Conservation (phyloP, 2,113 vertebrate species). For the Turnix velox region DNA sequence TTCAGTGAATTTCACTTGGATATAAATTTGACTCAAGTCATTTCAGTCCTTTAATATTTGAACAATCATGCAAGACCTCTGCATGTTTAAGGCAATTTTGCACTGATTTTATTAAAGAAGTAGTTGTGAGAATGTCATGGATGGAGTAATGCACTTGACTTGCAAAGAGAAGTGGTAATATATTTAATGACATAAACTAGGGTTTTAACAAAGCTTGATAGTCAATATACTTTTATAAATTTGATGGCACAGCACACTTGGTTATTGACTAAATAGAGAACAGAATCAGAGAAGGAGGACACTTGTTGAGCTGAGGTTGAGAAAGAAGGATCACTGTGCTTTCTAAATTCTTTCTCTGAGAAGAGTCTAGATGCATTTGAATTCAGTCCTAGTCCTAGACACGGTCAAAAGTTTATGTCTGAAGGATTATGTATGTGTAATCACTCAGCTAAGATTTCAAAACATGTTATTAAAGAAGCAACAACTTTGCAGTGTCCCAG, state of each 20-base stretch:
- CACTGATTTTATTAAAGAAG: neutral
- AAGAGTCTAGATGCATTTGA: neutral
- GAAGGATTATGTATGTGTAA: neutral
- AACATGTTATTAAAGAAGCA: neutral
- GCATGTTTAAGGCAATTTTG: neutral
- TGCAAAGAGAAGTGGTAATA: neutral
- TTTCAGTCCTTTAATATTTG: neutral
- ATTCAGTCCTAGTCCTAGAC: neutral
- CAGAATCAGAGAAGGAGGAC: neutral
- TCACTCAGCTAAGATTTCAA: neutral
- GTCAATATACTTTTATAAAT: neutral
- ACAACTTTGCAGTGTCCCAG: neutral
- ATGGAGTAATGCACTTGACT: neutral
- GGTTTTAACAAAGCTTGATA: neutral
- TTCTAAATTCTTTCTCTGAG: neutral
- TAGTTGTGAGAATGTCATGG: neutral
- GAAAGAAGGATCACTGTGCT: neutral
- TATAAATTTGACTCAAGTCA: neutral
- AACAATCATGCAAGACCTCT: neutral
- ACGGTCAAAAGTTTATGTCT: neutral
- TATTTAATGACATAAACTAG: neutral
- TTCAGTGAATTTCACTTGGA: neutral
- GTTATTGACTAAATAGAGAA: neutral
- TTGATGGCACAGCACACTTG: neutral
- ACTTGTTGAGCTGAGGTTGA: neutral